Base-by-base conservation (phyloP, 2,797 vertebrate genomes). In the Apogon talboti region DNA sequence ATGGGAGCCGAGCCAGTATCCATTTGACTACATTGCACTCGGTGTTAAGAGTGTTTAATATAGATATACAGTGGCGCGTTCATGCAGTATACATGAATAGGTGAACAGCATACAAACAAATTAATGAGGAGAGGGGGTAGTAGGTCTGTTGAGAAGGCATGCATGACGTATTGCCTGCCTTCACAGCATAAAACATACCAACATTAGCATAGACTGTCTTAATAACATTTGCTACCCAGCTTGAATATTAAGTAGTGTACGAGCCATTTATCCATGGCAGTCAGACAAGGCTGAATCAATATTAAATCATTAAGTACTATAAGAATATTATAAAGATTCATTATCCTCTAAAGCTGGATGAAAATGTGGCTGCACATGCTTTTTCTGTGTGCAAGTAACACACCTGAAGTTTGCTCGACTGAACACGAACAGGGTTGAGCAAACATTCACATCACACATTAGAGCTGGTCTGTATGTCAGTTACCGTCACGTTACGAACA, bases 1-100 rank as follows among this genome's bases (percentile, higher is more conserved):
- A 87, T 44, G 64, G 68, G 71, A 87, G 50, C 57, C 0, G n/a
- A 58, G 47, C 33, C 18, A 10, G 71, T 57, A 55, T 75, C 74
- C 79, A 76, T 88, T 85, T 85, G 65, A 91, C 83, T 77, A 51
- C 62, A 83, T 53, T 75, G 61, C 30, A 68, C 71, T 63, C 67
- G 71, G 56, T 77, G 69, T 87, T 52, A 64, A 71, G 49, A 78
- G 66, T 77, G 66, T 78, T 68, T 71, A 41, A 74, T 66, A 73
- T 63, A 67, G 48, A 69, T 63, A 57, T 67, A 76, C 44, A 59
- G 41, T 37, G 40, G 68, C 76, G 63, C 55, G 68, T 52, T 50
- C 16, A 65, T 59, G 57, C 48, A 60, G 59, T 71, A 69, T 83
- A 74, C 85, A 88, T 78, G 77, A 78, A 71, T 43, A 63, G 76